A percentile compares a stretch with the other conserved stretches of the same genome.
Evolutionary conservation across 2,113 vertebrate genomes (phyloP).

Genomic region (Sarotherodon lohbergeri): DNA sequence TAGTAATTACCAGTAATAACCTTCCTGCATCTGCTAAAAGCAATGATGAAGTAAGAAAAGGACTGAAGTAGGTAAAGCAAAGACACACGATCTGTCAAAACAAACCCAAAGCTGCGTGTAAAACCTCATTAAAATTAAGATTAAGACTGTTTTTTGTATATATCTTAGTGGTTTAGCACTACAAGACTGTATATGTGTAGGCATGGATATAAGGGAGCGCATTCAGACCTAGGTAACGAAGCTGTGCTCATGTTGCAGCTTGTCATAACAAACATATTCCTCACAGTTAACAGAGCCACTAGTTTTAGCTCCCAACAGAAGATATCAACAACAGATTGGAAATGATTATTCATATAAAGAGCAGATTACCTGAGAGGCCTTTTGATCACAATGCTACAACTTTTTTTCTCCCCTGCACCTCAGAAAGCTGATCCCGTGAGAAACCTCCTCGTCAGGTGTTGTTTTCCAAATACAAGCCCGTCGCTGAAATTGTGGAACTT

Average conservation of each 20-base stretch:
- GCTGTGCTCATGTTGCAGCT: not conserved
- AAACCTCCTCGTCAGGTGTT: slow-evolving; percentile 14
- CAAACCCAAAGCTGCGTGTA: not conserved
- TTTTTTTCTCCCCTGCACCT: not conserved
- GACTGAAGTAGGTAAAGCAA: not conserved
- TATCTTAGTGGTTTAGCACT: not conserved
- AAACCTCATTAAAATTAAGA: not conserved
- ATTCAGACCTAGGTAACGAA: not conserved
- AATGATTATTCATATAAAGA: not conserved
- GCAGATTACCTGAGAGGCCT: not conserved
- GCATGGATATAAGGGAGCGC: not conserved
- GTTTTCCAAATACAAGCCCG: not conserved
- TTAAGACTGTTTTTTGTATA: not conserved
- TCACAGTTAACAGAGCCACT: not conserved
- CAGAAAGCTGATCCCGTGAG: slow-evolving; percentile 10
- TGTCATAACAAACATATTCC: not conserved
- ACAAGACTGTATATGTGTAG: not conserved
- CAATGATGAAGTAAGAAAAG: not conserved
- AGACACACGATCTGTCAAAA: not conserved
- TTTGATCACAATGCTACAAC: not conserved
- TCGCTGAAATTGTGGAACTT: not conserved
- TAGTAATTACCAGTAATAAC: not conserved
- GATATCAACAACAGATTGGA: not conserved
- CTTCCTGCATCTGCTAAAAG: not conserved
- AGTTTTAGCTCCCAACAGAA: not conserved